Conservation (phyloP, 2,888 invertebrate species). For the Aproaerema taeniolella region DNA sequence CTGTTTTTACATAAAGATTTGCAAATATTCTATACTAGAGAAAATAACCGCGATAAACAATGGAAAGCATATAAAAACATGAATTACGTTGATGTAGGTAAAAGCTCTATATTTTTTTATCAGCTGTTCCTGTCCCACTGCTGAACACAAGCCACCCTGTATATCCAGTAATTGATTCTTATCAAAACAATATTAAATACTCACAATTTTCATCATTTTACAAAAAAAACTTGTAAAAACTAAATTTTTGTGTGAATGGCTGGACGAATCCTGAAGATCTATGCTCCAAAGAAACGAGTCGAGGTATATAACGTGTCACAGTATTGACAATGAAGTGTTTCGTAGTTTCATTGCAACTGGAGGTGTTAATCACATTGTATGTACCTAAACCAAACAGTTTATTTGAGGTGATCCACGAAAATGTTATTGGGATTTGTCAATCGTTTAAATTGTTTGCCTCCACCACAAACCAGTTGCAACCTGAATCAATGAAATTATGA, state of each 20-base stretch:
- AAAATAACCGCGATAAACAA: too few species aligned
- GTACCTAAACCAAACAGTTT: constrained; percentile 48
- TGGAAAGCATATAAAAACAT: too few species aligned
- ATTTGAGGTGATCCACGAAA: constrained; percentile 67
- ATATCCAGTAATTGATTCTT: too few species aligned
- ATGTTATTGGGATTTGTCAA: constrained; percentile 65
- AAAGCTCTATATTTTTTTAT: too few species aligned
- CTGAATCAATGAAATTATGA: too few species aligned
- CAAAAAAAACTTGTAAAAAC: too few species aligned
- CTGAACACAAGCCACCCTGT: too few species aligned
- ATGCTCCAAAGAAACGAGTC: constrained; percentile 41
- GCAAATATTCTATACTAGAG: too few species aligned
- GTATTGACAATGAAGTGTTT: constrained; percentile 62
- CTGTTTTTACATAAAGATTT: too few species aligned
- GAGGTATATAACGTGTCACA: constrained; percentile 59
- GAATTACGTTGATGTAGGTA: too few species aligned
- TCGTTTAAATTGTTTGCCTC: constrained; percentile 63
- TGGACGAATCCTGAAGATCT: constrained; percentile 56
- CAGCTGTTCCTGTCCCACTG: too few species aligned
- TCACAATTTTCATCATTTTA: constrained; percentile 69
- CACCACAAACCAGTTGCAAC: constrained; percentile 10
- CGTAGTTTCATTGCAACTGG: constrained; percentile 61
- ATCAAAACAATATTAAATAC: too few species aligned
- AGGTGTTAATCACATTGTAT: constrained; percentile 73
- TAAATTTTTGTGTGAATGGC: constrained; percentile 36